Base-by-base conservation (phyloP, 2,888 invertebrate species). In the Ctena decussata region DNA sequence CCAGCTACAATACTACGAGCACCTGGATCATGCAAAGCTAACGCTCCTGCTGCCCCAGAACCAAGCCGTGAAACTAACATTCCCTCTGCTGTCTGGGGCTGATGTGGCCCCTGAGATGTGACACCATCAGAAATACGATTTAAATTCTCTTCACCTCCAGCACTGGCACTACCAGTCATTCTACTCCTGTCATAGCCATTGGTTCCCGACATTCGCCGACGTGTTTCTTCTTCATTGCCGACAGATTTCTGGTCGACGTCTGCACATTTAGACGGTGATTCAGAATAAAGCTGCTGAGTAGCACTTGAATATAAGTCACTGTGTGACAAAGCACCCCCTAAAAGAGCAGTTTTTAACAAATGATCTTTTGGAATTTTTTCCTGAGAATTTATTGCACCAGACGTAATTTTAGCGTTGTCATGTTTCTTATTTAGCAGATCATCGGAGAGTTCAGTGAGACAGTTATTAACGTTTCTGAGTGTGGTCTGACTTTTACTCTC, bases 131-230 rank as follows among this genome's bases (percentile, higher is more conserved):
- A 71, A 57, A 91, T 81, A 86, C 91, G 92, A 86, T 74, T 80
- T 57, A 90, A 70, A 89, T 90, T 91, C 60, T 91, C 90, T 65
- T 89, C 88, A 81, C 80, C 89, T 39, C 91, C 90, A 69, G 87
- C 82, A 32, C 86, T 72, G 57, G 83, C 78, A 82, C 91, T 91
- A 84, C 93, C 93, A 81, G 92, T 93, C 93, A 93, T 91, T 92
- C 92, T 92, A 90, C 86, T 89, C 85, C 92, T 87, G 82, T 92
- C 92, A 85, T 83, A 90, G 72, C 93, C 94, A 93, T 93, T 92
- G 76, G 91, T 87, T 80, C 91, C 90, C 90, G 86, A 90, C 93
- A 93, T 93, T 87, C 92, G 93, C 89, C 85, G 89, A 77, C 87
- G 82, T 78, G 76, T 75, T 74, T 78, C 84, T 44, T 69, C 87